phyloP scores from a whole-genome alignment of 1,140 invertebrate genomes.

The Trissolcus basalis region DNA sequence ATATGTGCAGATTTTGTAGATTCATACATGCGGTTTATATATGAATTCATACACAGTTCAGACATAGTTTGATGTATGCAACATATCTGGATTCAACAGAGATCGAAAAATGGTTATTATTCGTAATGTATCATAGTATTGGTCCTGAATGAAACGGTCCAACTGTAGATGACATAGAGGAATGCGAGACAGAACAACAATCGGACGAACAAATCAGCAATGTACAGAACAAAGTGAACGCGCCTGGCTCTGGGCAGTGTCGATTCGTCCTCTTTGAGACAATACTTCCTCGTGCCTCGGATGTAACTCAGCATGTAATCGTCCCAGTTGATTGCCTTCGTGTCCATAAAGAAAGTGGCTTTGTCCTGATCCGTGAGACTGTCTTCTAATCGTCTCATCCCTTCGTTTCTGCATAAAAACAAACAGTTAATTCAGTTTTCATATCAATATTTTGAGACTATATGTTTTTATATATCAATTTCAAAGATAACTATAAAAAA shows the following conservation, averaged over 20 bases:
- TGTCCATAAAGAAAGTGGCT: constrained; percentile 78
- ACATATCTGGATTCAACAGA: too few relatives aligned
- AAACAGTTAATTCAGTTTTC: constrained; percentile 6
- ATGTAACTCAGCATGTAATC: constrained; percentile 84
- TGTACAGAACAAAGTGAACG: constrained; percentile 68
- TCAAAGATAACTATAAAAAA: too few relatives aligned
- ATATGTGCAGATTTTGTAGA: too few relatives aligned
- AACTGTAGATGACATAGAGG: constrained; percentile 64
- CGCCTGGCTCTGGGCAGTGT: constrained; percentile 83
- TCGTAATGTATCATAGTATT: constrained; percentile 13
- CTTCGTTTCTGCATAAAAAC: constrained; percentile 80
- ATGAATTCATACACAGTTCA: too few relatives aligned
- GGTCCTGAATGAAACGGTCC: constrained; percentile 50
- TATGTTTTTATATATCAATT: too few relatives aligned
- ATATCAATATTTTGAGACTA: neutral
- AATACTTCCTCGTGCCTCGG: constrained; percentile 83
- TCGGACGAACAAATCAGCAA: constrained; percentile 63
- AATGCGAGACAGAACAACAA: constrained; percentile 54
- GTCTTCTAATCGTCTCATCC: constrained; percentile 79
- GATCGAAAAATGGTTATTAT: too few relatives aligned
- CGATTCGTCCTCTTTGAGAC: constrained; percentile 85
- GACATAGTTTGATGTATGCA: too few relatives aligned
- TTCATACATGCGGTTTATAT: too few relatives aligned
- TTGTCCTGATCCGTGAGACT: constrained; percentile 79
- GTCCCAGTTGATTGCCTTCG: constrained; percentile 80